Percentiles rank a stretch among this genome's conserved stretches.
Evolutionary conservation across 2,113 vertebrate species (phyloP).

Genomic region (Dasypus novemcinctus): DNA sequence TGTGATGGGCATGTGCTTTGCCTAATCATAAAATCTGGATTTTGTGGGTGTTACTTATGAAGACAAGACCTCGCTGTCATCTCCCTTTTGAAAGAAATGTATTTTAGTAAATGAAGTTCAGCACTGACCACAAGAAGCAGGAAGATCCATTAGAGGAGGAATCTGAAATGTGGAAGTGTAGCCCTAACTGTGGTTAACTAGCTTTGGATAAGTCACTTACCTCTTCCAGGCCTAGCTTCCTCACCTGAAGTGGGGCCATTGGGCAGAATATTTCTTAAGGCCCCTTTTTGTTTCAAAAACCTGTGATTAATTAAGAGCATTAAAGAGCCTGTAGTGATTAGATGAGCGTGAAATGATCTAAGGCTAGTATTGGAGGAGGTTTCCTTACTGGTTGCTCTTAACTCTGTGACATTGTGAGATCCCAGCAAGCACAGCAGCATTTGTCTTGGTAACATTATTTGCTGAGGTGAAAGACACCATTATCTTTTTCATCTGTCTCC

Average conservation of each 20-base stretch:
- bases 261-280: not conserved
- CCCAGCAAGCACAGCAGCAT: conserved; percentile 72
- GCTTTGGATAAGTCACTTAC: not conserved
- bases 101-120: not conserved
- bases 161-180: not conserved
- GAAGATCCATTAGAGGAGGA: not conserved
- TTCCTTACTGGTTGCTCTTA: conserved; percentile 37
- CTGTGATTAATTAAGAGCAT: not conserved
- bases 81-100: too few relatives aligned
- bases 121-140: not conserved
- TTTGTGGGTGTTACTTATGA: not conserved
- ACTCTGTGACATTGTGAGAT: not conserved
- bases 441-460: rapidly evolving
- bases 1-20: not conserved
- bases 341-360: not conserved
- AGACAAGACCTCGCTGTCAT: not conserved
- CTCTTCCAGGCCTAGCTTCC: not conserved
- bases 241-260: not conserved
- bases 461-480: not conserved
- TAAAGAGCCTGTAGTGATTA: not conserved
- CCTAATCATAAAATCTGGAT: not conserved
- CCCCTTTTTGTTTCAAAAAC: not conserved
- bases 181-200: not conserved
- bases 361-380: not conserved
- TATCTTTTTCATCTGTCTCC: not conserved